Percentiles rank a stretch among this genome's conserved stretches.
Evolutionary conservation across 1,140 invertebrate species (phyloP).

Genomic region (Lamellibrachia luymesi): DNA sequence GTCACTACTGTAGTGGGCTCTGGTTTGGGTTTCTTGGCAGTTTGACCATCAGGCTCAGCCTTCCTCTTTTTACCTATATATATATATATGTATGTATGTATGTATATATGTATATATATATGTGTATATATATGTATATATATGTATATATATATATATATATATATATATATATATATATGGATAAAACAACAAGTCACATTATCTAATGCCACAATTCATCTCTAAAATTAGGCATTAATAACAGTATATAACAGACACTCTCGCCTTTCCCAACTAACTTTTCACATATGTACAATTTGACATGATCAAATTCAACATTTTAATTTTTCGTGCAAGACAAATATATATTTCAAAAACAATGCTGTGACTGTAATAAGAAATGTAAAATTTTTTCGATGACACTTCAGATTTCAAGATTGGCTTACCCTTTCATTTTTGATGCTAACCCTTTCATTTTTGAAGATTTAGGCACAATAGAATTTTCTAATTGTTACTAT

Average conservation of each 20-base stretch:
- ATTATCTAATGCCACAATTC: neutral
- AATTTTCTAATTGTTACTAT: too few species aligned
- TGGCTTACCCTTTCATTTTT: too few species aligned
- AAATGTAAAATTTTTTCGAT: neutral
- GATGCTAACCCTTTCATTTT: too few species aligned
- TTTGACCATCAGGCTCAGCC: conserved; percentile 55
- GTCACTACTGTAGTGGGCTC: neutral
- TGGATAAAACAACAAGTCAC: neutral
- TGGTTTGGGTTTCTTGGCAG: conserved; percentile 61
- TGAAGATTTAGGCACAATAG: too few species aligned
- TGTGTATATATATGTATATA: too few species aligned
- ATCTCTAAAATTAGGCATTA: neutral
- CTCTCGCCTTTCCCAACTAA: neutral
- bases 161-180: too few species aligned
- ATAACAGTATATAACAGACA: neutral
- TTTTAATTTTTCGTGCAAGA: neutral
- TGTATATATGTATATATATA: too few species aligned
- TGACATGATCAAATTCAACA: neutral
- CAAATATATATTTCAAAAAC: neutral
- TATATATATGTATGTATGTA: too few species aligned
- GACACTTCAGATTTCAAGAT: too few species aligned
- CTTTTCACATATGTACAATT: neutral
- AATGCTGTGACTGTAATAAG: too few species aligned
- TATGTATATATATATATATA: too few species aligned
- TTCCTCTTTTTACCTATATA: conserved; percentile 36